Base-by-base conservation (phyloP, 1,140 invertebrate genomes). In the Zaprionus inermis region DNA sequence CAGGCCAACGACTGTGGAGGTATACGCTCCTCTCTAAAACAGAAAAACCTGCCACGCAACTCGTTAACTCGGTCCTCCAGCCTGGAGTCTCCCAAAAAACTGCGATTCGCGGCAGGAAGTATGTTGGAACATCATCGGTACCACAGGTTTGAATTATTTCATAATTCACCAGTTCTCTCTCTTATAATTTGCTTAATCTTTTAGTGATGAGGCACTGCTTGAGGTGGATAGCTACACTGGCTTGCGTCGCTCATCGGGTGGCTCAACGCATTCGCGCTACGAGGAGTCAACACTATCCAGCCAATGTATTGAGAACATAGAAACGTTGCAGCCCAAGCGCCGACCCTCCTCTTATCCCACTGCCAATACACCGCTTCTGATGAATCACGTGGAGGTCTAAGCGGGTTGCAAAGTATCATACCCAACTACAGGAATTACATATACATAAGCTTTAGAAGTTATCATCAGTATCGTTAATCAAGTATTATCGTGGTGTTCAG, bases 81-180 rank as follows among this genome's bases (percentile, higher is more conserved):
- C 82, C 93, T 96, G 74, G 96, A 97, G 90, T 97, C 96, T 24
- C 96, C 96, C 22, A 97, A 97, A 85, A 95, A 95, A 76, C 89
- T 97, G 34, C 92, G 96, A 49, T 97, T 97, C 79, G 96, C 96
- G 1, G 95, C 95, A 32, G 95, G 95, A 2, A 95, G 95, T 79
- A 93, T 95, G 44, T 88, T 95, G 60, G 94, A 95, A 85, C 94
- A 94, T 61, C 93, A 94, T 77, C 94, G 94, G n/a, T 94, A 94
- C 74, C 91, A 92, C 66, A 93, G 93, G 79, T 93, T 55, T 91
- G 36, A 14, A n/a, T 0, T 6, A 11, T 2, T 16, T 30, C 20
- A 16, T 1, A 32, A 7, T 14, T 56, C 1, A 4, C 0, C 16
- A 14, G n/a, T 1, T 12, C 28, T 10, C 6, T 10, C 11, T 28